phyloP scores from a whole-genome alignment of 2,888 invertebrate genomes.

The Drosophila nr. perissopoda region DNA sequence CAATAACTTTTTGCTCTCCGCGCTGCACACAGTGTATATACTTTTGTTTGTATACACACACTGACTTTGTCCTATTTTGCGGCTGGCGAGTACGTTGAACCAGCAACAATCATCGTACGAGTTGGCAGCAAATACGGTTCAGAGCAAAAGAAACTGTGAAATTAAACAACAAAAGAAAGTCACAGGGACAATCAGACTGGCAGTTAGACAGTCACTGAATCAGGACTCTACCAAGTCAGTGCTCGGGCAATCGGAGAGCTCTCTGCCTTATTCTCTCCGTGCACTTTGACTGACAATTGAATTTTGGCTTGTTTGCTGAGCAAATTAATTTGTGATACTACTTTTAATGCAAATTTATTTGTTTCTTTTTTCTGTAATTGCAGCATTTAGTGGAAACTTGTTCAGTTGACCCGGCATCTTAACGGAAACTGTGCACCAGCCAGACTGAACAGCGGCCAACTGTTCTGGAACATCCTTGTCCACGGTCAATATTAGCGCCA shows the following conservation, averaged over 20 bases:
- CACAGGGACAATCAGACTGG: slow-evolving; percentile 13
- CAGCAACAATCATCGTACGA: slow-evolving; percentile 62
- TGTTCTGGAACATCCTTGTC: slow-evolving; percentile 76
- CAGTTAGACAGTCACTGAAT: slow-evolving; percentile 5
- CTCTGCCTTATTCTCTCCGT: slow-evolving; percentile 50
- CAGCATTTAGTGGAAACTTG: slow-evolving; percentile 32
- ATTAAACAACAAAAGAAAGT: slow-evolving; percentile 32
- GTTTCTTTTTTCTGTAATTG: slow-evolving; percentile 26
- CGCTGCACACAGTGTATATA: background rate
- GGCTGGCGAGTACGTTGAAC: slow-evolving; percentile 72
- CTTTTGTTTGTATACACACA: slow-evolving; percentile 28
- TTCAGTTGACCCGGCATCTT: background rate
- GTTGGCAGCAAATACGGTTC: slow-evolving; percentile 29
- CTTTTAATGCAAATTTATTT: slow-evolving; percentile 25
- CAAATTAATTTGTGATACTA: slow-evolving; percentile 18
- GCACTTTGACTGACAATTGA: slow-evolving; percentile 38
- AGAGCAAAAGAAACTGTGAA: slow-evolving; percentile 20
- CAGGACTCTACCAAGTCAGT: background rate
- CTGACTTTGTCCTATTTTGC: slow-evolving; percentile 62
- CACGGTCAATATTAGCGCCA: slow-evolving; percentile 85
- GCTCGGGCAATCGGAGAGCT: slow-evolving; percentile 55
- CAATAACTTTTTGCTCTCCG: slow-evolving; percentile 19
- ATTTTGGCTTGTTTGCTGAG: slow-evolving; percentile 21
- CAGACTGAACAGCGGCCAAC: slow-evolving; percentile 72
- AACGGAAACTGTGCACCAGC: slow-evolving; percentile 11